Evolutionary conservation across 2,113 vertebrate species (phyloP), one percentile per base, ranked within the genome.

Genomic region (Lampris megalopsis): DNA sequence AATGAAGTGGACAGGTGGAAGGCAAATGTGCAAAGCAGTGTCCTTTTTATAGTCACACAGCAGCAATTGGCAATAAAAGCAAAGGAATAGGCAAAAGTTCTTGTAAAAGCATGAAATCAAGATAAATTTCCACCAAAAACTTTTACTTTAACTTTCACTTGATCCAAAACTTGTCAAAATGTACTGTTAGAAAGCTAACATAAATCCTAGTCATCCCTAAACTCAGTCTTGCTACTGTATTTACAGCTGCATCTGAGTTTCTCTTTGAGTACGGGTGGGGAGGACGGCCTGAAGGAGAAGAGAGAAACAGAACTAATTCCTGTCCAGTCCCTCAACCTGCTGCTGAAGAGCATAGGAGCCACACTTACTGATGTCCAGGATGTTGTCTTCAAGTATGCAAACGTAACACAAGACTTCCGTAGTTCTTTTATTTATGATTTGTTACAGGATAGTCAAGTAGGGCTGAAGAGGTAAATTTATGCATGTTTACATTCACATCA

Each of bases 311-410:
- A 97, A 71, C 7, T 96, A 50, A 95, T 92, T 73, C 95, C 97
- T 7, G 72, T 99, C 13, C 95, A 95, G 81, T 97, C 91, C 1
- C 90, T 99, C 38, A 96, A 99, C 84, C 90, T 98, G 71, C 86
- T 99, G 80, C 93, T 99, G 36, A 97, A 98, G 94, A 99, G 97
- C 63, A 98, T 99, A 56, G 96, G 97, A 3, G 97, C 97, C 8
- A 97, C 96, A 0, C 96, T 98, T 42, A 98, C 97, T 10, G 97
- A 98, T 1, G 96, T 95, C 5, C 97, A 99, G 89, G 97, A 99
- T 73, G 92, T 98, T 10, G 95, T 98, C 80, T 97, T 99, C 85
- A 98, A 98, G 97, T 99, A 97, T 0, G 93, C 89, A 37, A 8
- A 0, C 43, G 56, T 37, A 56, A 2, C 37, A n/a, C 8, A 8